These are phyloP conservation scores for Drosophila repletoides DNA, from an alignment of 1,140 invertebrate species.

Conservation along the genomic window DNA sequence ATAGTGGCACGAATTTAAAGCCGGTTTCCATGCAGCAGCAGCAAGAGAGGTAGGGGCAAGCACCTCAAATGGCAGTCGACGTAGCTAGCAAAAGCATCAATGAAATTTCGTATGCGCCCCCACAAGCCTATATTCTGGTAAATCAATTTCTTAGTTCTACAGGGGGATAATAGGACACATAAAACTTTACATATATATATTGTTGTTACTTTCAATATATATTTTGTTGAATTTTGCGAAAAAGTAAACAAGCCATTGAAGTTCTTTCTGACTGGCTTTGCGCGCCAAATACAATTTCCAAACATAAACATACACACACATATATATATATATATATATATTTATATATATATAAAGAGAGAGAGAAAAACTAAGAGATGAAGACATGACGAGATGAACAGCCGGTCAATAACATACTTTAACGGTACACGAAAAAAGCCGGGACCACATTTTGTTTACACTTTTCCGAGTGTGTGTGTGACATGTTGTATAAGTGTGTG, in stretches of 20 bases:
- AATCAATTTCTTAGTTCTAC: neutral
- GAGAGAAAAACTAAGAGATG: neutral
- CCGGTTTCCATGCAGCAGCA: conserved; percentile 63
- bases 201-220: neutral
- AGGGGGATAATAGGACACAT: neutral
- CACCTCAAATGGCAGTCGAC: conserved; percentile 2
- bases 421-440: neutral
- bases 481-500: neutral
- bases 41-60: conserved; percentile 16
- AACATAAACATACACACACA: neutral
- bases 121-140: too few species aligned
- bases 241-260: neutral
- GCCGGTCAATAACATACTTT: conserved; percentile 5
- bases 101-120: conserved; percentile 43
- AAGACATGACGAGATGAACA: conserved; percentile 9
- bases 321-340: neutral
- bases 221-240: neutral
- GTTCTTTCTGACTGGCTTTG: conserved; percentile 1
- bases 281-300: conserved; percentile 36
- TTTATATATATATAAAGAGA: too few species aligned
- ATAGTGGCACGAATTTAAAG: conserved; percentile 80
- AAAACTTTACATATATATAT: neutral
- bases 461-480: neutral
- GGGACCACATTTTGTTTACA: conserved; percentile 7
- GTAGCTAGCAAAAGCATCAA: conserved; percentile 51